Evolutionary conservation across 1,140 invertebrate species (phyloP), one percentile per base, ranked within the genome.

Genomic region (Papilio aristodemus): DNA sequence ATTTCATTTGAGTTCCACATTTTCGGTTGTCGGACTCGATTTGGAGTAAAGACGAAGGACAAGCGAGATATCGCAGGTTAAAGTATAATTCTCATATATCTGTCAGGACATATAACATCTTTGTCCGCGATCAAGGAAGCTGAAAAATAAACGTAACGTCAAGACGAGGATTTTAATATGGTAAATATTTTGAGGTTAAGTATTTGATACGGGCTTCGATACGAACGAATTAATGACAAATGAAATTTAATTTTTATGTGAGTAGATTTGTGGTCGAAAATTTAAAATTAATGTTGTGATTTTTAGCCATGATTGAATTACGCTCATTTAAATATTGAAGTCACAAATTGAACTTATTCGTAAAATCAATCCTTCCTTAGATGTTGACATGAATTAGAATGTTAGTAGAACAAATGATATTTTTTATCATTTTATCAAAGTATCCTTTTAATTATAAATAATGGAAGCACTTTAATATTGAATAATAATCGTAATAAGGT

Each of bases 81-180:
- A 13, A 17, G 32, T 14, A 39, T 62, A 39, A 38, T 62, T 62
- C 14, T 22, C 36, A 62, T 38, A 62, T 62, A 62, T 62, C 59
- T 62, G 59, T 62, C 59, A 62, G 14, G 17, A 19, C 10, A 38
- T 37, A 62, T 62, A 62, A 62, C 59, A 62, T 62, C 36, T 62
- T 22, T 38, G 36, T 62, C 36, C 36, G 59, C 36, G 59, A 38
- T 11, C 27, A 62, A 36, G 59, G 59, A 38, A 62, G 59, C 59
- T 38, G 27, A 62, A 62, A 62, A 36, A 19, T 38, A 37, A 62
- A 60, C 58, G 9, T n/a, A 22, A 22, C 59, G 17, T 62, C 59
- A 19, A 22, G 14, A 62, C 8, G 43, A 37, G n/a, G n/a, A 37
- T 59, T 59, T 14, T 14, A 59, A 17, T 59, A 11, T 59, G n/a